Evolutionary conservation across 2,888 invertebrate genomes (phyloP), one percentile per base, ranked within the genome.

Genomic region (Sphaerolaimus hirsutus): DNA sequence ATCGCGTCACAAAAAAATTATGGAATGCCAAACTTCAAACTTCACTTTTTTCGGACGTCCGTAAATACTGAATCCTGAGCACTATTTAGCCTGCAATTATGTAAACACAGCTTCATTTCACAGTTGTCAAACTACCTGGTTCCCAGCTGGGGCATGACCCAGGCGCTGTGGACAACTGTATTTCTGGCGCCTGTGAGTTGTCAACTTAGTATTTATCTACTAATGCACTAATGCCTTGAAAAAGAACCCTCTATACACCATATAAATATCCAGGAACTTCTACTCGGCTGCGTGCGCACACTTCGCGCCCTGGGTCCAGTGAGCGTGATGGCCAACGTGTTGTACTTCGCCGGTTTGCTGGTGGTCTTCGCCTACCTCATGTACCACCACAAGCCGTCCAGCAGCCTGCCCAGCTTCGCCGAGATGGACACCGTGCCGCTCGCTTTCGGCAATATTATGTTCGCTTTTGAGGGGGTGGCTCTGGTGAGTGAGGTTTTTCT

Each of bases 381-480:
- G 10, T 23, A 23, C 23, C 23, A 40, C 23, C 22, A 23, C 10
- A 10, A 17, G 24, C 40, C 40, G 40, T 12, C 7, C 5, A 23
- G 23, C 23, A 46, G 48, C 2, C 49, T 57, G 2, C 54, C 56
- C 23, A 54, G 53, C 1, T 49, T 56, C 17, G 57, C 55, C 12
- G 46, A 52, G 12, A 45, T 50, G 45, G 44, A 44, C 24, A 51
- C 53, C 14, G 49, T 83, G 48, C 87, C 89, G 0, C 68, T 89
- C 24, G 89, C 79, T 66, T 87, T 91, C 68, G 87, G 89, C 24
- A 87, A 84, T 0, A 86, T 83, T 24, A 79, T 89, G 57, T 89
- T 84, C 67, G 82, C 89, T 2, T 89, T 89, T 67, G 89, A 91
- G 71, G 89, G 87, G 47, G 87, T 89, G 45, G 67, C 68, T 44